Evolutionary conservation across 2,888 invertebrate species (phyloP), one percentile per base, ranked within the genome.

Genomic region (Andrena fulva): DNA sequence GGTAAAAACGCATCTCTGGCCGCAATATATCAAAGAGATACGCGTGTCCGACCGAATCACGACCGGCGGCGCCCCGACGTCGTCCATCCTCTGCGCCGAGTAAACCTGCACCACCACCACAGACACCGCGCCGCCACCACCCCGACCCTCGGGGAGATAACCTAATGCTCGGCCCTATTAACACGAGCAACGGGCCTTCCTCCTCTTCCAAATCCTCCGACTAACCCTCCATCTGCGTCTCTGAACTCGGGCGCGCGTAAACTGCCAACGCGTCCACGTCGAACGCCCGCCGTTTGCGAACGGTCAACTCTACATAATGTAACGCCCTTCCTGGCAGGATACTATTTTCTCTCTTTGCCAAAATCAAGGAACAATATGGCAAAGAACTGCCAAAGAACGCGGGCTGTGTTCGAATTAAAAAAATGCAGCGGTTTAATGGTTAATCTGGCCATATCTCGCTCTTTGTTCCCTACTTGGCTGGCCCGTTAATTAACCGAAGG

Each of bases 91-190:
- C 62, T 10, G 24, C 56, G 42, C 31, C 70, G 60, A 77, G 29
- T 52, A 48, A 73, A 73, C 66, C 62, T 76, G 77, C 68, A 70
- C 84, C 67, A 67, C 62, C 80, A 62, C n/a, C 60, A 24, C 71
- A 52, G 29, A 62, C 8, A 54, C 80, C 27, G 60, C 77, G 50
- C 66, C 64, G 8, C 29, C 74, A n/a, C 54, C 35, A n/a, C 64
- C 66, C 75, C 79, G 82, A 83, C 63, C 85, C 76, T 78, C n/a
- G 20, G 54, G 77, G 88, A 91, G 91, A 92, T 91, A 92, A 91
- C 91, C 87, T 91, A 91, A 92, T 92, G 91, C 89, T 89, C 84
- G 86, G 82, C 87, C 89, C 89, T 92, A 92, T 92, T 91, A 91
- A 89, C 90, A 85, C 86, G 82, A 77, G 85, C 83, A 87, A 77